phyloP scores from a whole-genome alignment of 2,797 vertebrate genomes.

The Sciurus carolinensis region DNA sequence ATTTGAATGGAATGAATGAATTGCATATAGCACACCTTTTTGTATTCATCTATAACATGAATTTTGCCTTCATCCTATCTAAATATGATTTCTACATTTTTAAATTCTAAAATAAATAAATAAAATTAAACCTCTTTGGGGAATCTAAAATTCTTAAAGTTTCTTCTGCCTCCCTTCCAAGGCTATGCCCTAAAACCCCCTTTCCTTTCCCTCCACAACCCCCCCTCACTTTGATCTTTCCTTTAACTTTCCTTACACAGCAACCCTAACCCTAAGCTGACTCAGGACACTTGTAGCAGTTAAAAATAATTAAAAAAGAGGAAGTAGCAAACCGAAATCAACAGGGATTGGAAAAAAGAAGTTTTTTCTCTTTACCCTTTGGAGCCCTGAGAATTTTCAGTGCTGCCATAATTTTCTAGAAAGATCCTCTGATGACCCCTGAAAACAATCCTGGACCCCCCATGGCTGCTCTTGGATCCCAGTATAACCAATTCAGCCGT shows the following conservation, averaged over 20 bases:
- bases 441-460: conserved; percentile 81
- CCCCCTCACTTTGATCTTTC: background rate
- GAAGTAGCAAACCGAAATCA: conserved; percentile 74
- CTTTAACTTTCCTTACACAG: background rate
- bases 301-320: conserved; percentile 77
- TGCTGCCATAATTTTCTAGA: conserved; percentile 81
- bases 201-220: background rate
- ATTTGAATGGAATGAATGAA: background rate
- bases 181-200: background rate
- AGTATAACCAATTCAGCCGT: conserved; percentile 83
- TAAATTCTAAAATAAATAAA: conserved; percentile 29
- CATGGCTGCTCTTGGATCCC: conserved; percentile 78
- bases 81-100: conserved; percentile 1
- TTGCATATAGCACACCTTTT: background rate
- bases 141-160: conserved; percentile 45
- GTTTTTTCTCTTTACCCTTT: conserved; percentile 63
- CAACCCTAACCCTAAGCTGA: conserved; percentile 11
- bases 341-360: conserved; percentile 35
- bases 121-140: conserved; percentile 2
- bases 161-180: background rate
- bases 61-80: background rate
- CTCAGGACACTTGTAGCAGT: conserved; percentile 31
- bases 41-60: background rate
- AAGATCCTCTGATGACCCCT: conserved; percentile 83
- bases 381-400: conserved; percentile 70